Conservation (phyloP, 2,113 vertebrate genomes). For the Tupaia chinensis region DNA sequence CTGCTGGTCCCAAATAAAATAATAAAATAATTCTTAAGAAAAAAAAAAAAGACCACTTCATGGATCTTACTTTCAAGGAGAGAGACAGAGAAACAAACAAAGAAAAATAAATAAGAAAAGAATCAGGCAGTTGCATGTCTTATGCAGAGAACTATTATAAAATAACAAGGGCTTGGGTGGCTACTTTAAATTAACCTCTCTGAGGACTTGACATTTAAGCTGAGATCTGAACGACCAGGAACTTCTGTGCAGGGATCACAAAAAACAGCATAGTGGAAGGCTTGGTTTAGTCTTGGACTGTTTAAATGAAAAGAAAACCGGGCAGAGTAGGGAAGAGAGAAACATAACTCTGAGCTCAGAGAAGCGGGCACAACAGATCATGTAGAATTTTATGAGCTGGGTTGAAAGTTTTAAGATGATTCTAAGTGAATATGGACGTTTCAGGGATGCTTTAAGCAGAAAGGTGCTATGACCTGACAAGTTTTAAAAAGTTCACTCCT, state of each 20-base stretch:
- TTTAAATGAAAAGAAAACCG: slow-evolving; percentile 30
- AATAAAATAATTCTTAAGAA: too few species aligned
- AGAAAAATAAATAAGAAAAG: background rate
- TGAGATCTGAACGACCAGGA: slow-evolving; percentile 16
- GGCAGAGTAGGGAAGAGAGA: background rate
- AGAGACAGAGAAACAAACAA: background rate
- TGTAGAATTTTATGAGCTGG: background rate
- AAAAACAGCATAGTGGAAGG: background rate
- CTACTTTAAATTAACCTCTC: slow-evolving; percentile 20
- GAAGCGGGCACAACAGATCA: background rate
- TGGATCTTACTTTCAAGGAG: background rate
- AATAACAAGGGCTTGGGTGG: slow-evolving; percentile 12
- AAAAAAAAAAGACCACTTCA: background rate
- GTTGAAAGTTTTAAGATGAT: background rate
- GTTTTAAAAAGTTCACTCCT: background rate
- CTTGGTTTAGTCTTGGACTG: background rate
- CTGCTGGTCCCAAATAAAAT: too few species aligned
- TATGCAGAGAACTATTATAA: background rate
- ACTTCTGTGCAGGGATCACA: background rate
- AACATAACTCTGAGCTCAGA: background rate
- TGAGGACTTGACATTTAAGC: background rate
- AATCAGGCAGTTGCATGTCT: background rate
- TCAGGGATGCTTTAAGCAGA: background rate
- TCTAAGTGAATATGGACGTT: background rate
- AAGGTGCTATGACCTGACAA: background rate